These are phyloP conservation scores for Apis laboriosa DNA, from an alignment of 1,140 invertebrate genomes.

Conservation along the genomic window DNA sequence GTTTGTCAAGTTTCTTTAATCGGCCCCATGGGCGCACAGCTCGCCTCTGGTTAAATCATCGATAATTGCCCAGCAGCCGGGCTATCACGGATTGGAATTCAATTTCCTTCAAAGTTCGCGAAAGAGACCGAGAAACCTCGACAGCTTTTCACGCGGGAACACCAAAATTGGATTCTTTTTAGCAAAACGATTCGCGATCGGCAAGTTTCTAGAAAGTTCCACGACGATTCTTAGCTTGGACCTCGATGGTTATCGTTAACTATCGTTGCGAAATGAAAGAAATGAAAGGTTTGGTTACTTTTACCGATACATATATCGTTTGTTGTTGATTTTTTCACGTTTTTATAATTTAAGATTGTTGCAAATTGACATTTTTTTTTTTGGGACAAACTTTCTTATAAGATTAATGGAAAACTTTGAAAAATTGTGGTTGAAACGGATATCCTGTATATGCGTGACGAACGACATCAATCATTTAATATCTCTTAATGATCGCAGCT, in stretches of 20 bases:
- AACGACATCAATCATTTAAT: neutral
- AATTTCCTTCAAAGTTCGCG: slow-evolving; percentile 23
- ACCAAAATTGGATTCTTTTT: slow-evolving; percentile 30
- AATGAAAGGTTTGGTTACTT: no score
- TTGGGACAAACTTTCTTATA: no score
- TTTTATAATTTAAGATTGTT: no score
- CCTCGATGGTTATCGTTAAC: neutral
- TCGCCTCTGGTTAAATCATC: slow-evolving; percentile 20
- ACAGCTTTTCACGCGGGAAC: slow-evolving; percentile 15
- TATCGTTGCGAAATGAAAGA: neutral
- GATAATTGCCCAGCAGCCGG: slow-evolving; percentile 26
- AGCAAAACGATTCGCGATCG: neutral
- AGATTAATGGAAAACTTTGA: neutral
- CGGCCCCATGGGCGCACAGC: neutral
- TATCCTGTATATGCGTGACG: neutral
- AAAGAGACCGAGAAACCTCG: neutral
- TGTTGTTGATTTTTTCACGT: no score
- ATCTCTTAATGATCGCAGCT: no score
- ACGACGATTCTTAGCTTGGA: neutral
- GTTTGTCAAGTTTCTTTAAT: slow-evolving; percentile 40
- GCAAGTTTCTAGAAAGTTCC: neutral
- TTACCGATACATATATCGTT: no score
- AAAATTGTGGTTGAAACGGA: neutral
- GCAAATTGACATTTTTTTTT: no score
- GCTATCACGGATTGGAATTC: slow-evolving; percentile 18